phyloP scores from a whole-genome alignment of 2,797 vertebrate species.

The Threskiornis aethiopicus region DNA sequence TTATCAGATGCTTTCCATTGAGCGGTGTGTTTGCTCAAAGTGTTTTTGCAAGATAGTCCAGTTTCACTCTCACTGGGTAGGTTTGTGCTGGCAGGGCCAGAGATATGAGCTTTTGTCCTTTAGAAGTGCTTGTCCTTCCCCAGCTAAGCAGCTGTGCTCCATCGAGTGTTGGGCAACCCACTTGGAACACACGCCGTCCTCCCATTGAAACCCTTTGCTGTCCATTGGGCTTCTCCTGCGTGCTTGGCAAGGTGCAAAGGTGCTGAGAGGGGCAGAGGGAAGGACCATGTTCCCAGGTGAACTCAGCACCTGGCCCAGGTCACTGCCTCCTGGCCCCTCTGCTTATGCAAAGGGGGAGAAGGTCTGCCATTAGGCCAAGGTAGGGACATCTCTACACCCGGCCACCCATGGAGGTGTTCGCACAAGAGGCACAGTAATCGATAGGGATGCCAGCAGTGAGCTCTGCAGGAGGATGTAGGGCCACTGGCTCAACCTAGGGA shows the following conservation, averaged over 20 bases:
- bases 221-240: neutral
- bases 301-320: neutral
- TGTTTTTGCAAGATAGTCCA: slow-evolving; percentile 84
- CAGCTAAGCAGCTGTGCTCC: neutral
- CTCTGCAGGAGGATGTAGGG: neutral
- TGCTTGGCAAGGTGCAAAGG: neutral
- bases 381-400: rapidly evolving
- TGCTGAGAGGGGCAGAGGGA: neutral
- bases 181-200: neutral
- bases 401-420: rapidly evolving
- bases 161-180: neutral
- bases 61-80: slow-evolving; percentile 74
- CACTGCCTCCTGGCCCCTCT: neutral
- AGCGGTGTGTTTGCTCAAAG: slow-evolving; percentile 74
- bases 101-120: slow-evolving; percentile 68
- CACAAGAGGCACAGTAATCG: rapidly evolving
- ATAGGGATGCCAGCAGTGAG: neutral
- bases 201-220: neutral
- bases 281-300: neutral
- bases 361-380: neutral
- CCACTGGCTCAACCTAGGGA: neutral
- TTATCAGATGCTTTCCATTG: slow-evolving; percentile 71
- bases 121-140: slow-evolving; percentile 63
- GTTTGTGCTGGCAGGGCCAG: slow-evolving; percentile 53
- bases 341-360: neutral